Conservation (phyloP, 2,888 invertebrate species). For the Eupithecia vulgata region DNA sequence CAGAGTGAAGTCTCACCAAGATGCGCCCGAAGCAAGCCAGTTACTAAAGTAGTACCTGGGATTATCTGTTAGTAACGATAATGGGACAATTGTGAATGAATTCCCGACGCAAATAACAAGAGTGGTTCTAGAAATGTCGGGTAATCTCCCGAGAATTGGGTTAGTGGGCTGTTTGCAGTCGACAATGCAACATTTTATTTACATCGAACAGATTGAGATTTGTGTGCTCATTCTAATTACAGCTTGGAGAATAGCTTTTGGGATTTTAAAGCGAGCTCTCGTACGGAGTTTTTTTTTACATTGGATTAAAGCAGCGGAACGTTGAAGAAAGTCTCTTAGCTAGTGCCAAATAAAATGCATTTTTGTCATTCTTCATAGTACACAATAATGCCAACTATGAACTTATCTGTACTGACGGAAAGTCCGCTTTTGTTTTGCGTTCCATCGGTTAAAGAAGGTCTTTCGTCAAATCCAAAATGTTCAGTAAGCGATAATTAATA, state of each 20-base stretch:
- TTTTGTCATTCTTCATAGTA: too few species aligned
- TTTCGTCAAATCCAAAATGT: neutral
- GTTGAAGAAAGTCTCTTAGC: neutral
- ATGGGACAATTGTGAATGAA: constrained; percentile 34
- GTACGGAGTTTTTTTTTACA: neutral
- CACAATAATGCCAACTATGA: too few species aligned
- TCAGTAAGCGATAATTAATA: too few species aligned
- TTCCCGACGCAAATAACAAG: constrained; percentile 28
- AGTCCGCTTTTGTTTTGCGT: too few species aligned
- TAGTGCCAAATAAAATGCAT: too few species aligned
- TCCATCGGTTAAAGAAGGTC: neutral
- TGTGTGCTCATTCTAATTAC: constrained; percentile 31
- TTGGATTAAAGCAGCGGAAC: neutral
- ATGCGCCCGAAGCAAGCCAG: constrained; percentile 2
- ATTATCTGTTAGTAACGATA: constrained; percentile 37
- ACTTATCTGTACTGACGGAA: too few species aligned
- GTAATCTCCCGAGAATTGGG: constrained; percentile 37
- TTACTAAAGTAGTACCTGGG: constrained; percentile 27
- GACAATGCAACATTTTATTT: constrained; percentile 37
- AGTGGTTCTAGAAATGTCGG: constrained; percentile 28
- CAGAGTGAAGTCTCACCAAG: neutral
- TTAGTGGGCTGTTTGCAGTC: constrained; percentile 34
- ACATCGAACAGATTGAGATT: constrained; percentile 27
- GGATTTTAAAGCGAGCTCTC: neutral
- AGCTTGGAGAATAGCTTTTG: constrained; percentile 20